Evolutionary conservation across 2,797 vertebrate species (phyloP).

Genomic region (Enteromius afrohamiltoni): DNA sequence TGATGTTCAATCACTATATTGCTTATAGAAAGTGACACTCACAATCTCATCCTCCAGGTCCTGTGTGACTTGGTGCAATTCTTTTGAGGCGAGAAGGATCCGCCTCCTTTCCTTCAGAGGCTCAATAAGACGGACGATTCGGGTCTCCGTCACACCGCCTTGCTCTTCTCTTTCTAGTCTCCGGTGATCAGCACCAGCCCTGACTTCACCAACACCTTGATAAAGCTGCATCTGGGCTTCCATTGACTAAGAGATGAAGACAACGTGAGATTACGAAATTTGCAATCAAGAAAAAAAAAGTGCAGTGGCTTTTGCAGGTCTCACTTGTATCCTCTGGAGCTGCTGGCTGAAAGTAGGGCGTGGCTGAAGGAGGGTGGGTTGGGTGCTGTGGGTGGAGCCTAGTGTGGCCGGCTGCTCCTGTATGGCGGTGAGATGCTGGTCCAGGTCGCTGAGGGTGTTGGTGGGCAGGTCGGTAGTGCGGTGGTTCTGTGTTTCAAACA

Average conservation of each 20-base stretch:
- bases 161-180: conserved; percentile 81
- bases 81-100: conserved; percentile 91
- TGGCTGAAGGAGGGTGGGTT: conserved; percentile 85
- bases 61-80: conserved; percentile 91
- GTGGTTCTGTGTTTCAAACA: conserved; percentile 90
- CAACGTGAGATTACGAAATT: neutral
- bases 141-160: conserved; percentile 81
- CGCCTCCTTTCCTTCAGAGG: conserved; percentile 91
- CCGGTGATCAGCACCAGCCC: conserved; percentile 71
- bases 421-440: conserved; percentile 85
- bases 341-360: conserved; percentile 83
- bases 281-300: neutral
- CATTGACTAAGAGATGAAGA: conserved; percentile 80
- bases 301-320: neutral
- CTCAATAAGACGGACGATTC: conserved; percentile 91
- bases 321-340: conserved; percentile 80
- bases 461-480: conserved; percentile 79
- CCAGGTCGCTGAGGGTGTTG: conserved; percentile 86
- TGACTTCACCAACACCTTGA: conserved; percentile 86
- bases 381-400: conserved; percentile 75
- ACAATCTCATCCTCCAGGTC: conserved; percentile 95
- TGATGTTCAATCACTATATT: neutral
- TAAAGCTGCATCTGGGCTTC: conserved; percentile 92
- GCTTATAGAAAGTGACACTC: conserved; percentile 64
- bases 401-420: conserved; percentile 75